A percentile compares a stretch with the other conserved stretches of the same genome.
phyloP scores from a whole-genome alignment of 2,113 vertebrate genomes.

The Gulo gulo region DNA sequence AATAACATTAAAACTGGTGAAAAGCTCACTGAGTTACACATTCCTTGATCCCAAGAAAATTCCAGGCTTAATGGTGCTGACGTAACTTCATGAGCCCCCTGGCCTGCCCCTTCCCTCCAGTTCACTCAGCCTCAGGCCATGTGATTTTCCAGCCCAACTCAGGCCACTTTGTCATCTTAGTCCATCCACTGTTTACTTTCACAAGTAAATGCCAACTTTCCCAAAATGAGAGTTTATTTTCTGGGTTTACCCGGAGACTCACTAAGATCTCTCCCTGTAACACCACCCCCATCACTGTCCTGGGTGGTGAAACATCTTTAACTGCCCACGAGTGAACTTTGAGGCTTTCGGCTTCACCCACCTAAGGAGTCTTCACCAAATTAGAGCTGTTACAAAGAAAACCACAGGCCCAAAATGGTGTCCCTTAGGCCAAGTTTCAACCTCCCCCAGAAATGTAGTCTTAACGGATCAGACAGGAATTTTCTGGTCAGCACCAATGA shows the following conservation, averaged over 20 bases:
- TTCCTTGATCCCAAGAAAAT: constrained; percentile 37
- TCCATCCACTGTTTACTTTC: not conserved
- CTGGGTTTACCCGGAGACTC: not conserved
- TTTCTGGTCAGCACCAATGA: not conserved
- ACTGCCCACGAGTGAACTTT: constrained; percentile 14
- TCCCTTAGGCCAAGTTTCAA: not conserved
- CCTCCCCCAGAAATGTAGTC: not conserved
- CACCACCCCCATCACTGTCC: not conserved
- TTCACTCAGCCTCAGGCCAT: not conserved
- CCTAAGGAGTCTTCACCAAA: not conserved
- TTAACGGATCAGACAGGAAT: not conserved
- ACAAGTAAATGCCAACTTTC: not conserved
- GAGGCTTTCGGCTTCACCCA: not conserved
- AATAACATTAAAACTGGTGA: constrained; percentile 42
- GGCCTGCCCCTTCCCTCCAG: not conserved
- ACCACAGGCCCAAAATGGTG: not conserved
- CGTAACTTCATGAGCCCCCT: not conserved
- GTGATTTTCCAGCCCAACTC: not conserved
- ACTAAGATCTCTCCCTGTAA: not conserved
- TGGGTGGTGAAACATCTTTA: constrained; percentile 3
- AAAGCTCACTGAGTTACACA: not conserved
- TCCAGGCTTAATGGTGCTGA: not conserved
- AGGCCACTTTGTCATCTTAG: not conserved
- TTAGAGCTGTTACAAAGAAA: not conserved
- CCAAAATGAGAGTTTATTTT: constrained; percentile 23